Conservation (phyloP, 2,888 invertebrate genomes). For the Ormyrus rosae region DNA sequence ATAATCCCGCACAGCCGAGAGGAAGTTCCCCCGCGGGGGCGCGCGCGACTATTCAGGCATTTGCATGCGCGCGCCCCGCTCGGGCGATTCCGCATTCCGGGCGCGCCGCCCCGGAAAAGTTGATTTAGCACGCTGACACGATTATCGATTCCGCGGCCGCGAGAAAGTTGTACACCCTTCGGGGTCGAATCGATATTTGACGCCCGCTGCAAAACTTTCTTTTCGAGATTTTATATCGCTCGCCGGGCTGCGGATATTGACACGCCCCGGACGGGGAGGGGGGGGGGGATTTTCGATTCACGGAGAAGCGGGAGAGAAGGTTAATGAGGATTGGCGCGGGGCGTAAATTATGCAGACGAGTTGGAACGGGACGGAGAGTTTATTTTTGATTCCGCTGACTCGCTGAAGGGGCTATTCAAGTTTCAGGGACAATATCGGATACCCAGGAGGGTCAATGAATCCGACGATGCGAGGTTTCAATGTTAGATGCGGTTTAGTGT, state of each 20-base stretch:
- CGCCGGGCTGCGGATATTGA: constrained; percentile 5
- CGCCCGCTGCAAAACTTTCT: constrained; percentile 8
- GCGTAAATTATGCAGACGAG: too few species aligned
- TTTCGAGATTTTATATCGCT: constrained; percentile 5
- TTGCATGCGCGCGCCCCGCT: constrained; percentile 16
- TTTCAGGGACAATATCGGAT: too few species aligned
- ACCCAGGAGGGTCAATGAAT: too few species aligned
- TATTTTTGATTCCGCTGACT: too few species aligned
- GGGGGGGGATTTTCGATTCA: too few species aligned
- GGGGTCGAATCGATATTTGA: constrained; percentile 36
- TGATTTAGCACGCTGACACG: constrained; percentile 49
- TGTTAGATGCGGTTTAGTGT: too few species aligned
- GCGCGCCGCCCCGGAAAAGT: constrained; percentile 23
- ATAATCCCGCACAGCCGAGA: constrained; percentile 10
- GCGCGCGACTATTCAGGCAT: constrained; percentile 36
- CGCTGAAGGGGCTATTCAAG: too few species aligned
- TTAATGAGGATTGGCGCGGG: too few species aligned
- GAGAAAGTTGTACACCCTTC: neutral
- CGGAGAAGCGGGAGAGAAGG: too few species aligned
- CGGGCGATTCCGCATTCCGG: constrained; percentile 7
- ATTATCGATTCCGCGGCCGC: constrained; percentile 46
- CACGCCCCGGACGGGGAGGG: neutral
- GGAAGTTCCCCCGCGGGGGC: neutral
- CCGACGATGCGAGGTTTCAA: too few species aligned
- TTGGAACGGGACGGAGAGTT: too few species aligned